Percentiles rank a stretch among this genome's conserved stretches.
phyloP scores from a whole-genome alignment of 2,888 invertebrate species.

The Gibbula magus region DNA sequence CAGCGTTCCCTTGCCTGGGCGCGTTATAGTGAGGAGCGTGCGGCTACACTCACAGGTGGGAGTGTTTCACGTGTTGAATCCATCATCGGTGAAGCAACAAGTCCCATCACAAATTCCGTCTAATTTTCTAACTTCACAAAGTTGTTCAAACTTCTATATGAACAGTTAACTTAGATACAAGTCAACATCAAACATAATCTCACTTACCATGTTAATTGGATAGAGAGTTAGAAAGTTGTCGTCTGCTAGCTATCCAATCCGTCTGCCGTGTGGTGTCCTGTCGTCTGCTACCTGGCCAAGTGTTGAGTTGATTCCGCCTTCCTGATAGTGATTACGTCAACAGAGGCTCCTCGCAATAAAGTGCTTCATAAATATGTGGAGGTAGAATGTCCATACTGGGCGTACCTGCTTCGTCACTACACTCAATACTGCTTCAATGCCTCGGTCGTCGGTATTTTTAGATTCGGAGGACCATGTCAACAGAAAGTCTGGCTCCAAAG shows the following conservation, averaged over 20 bases:
- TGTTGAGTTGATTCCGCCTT: constrained; percentile 16
- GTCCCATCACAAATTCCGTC: constrained; percentile 16
- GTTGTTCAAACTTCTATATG: background rate
- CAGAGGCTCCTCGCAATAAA: constrained; percentile 8
- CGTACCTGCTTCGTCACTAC: constrained; percentile 14
- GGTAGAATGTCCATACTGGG: constrained; percentile 8
- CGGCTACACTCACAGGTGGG: background rate
- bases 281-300: constrained; percentile 6
- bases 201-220: constrained; percentile 5
- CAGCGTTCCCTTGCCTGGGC: background rate
- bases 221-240: background rate
- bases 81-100: constrained; percentile 4
- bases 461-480: constrained; percentile 26
- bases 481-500: constrained; percentile 25
- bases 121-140: background rate
- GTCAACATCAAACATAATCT: background rate
- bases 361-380: constrained; percentile 24
- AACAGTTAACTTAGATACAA: background rate
- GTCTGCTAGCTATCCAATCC: constrained; percentile 9
- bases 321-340: constrained; percentile 26
- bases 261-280: background rate
- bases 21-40: constrained; percentile 1
- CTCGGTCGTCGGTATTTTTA: constrained; percentile 21
- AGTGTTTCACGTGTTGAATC: constrained; percentile 5
- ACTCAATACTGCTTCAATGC: constrained; percentile 27